phyloP scores from a whole-genome alignment of 2,113 vertebrate genomes.

The Saguinus imperator region DNA sequence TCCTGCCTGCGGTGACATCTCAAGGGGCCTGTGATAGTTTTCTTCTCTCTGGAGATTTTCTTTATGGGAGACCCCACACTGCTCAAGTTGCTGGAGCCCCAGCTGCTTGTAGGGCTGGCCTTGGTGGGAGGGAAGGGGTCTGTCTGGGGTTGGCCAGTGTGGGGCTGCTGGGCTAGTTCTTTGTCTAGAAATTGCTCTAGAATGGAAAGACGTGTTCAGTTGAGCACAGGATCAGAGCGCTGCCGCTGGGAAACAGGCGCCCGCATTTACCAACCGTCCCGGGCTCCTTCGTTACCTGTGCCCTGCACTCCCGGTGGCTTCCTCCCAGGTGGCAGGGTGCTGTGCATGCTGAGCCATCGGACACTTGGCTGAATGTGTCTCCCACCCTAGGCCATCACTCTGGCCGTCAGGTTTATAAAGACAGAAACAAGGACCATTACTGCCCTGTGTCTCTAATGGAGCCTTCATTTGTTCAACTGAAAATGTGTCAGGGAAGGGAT shows the following conservation, averaged over 20 bases:
- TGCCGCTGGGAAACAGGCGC: neutral
- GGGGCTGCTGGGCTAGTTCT: neutral
- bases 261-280: accelerated
- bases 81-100: neutral
- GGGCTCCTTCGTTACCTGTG: neutral
- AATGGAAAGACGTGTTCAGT: neutral
- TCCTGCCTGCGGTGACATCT: neutral
- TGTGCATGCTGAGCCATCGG: neutral
- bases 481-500: neutral
- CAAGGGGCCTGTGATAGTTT: neutral
- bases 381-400: neutral
- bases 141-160: accelerated
- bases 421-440: neutral
- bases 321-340: neutral
- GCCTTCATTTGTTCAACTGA: neutral
- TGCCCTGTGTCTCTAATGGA: neutral
- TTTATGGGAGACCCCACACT: neutral
- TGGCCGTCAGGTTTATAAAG: neutral
- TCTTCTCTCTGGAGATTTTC: neutral
- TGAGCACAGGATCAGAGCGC: neutral
- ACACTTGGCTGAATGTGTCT: neutral
- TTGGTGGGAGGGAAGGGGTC: neutral
- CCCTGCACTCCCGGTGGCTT: accelerated
- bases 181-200: neutral
- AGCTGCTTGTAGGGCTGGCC: neutral